A percentile compares a stretch with the other conserved stretches of the same genome.
Evolutionary conservation across 2,888 invertebrate genomes (phyloP).

Genomic region (Aporophyla lueneburgensis): DNA sequence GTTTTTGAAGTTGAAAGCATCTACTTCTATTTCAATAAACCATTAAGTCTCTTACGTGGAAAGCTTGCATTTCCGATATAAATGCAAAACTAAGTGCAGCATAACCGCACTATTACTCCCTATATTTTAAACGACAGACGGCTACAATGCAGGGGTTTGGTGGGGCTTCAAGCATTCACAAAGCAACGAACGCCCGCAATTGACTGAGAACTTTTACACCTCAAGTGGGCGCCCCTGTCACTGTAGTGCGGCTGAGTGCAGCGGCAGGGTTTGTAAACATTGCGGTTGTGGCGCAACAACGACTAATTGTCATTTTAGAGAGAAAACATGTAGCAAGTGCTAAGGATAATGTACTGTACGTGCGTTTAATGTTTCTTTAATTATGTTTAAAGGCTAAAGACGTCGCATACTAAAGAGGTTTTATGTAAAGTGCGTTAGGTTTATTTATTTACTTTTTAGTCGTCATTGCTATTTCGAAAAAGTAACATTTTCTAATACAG

Average conservation of each 20-base stretch:
- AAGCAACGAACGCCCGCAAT: constrained; percentile 64
- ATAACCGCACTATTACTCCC: constrained; percentile 16
- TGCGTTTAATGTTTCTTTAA: constrained; percentile 53
- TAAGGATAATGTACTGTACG: constrained; percentile 52
- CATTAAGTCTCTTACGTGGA: neutral
- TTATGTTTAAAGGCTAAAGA: constrained; percentile 33
- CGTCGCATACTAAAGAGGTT: constrained; percentile 27
- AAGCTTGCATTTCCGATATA: constrained; percentile 10
- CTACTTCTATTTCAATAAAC: neutral
- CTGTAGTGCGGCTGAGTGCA: constrained; percentile 72
- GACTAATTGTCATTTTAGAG: constrained; percentile 64
- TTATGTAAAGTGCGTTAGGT: constrained; percentile 13
- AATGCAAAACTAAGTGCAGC: constrained; percentile 28
- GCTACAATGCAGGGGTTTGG: constrained; percentile 51
- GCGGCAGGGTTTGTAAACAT: constrained; percentile 79
- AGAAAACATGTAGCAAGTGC: constrained; percentile 50
- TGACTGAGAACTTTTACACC: constrained; percentile 69
- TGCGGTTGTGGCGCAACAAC: constrained; percentile 65
- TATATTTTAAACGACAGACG: constrained; percentile 44
- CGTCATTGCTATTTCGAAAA: neutral
- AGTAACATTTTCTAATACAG: neutral
- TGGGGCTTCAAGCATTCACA: constrained; percentile 65
- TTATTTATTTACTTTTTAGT: constrained; percentile 13
- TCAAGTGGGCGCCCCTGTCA: constrained; percentile 64
- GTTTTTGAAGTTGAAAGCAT: constrained; percentile 19